A percentile compares a stretch with the other conserved stretches of the same genome.
These are phyloP conservation scores for Marisa cornuarietis DNA, from an alignment of 1,140 invertebrate species.

Conservation along the genomic window DNA sequence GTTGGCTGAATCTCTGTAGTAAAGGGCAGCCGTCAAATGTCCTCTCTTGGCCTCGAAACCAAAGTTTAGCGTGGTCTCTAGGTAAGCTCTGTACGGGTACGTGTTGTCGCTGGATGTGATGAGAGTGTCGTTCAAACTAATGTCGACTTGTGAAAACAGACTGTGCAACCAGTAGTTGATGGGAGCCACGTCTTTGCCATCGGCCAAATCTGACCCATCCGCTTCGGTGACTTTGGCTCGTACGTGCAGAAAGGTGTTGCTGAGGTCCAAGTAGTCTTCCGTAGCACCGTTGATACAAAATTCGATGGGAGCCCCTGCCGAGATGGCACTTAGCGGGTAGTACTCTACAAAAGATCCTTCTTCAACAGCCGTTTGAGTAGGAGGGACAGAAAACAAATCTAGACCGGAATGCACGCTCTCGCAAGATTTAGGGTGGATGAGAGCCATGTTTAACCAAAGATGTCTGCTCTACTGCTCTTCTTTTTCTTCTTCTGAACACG, in stretches of 20 bases:
- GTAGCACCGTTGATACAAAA: too few species aligned
- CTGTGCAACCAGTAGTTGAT: conserved; percentile 10
- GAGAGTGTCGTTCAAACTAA: conserved; percentile 9
- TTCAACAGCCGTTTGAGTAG: background rate
- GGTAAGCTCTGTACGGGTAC: conserved; percentile 4
- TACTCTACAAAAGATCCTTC: background rate
- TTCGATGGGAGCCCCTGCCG: background rate
- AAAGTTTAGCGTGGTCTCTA: background rate
- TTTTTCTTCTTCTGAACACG: conserved; percentile 1
- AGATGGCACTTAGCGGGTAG: background rate
- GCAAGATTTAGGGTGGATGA: conserved; percentile 9
- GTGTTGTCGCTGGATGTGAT: background rate
- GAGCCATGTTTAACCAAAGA: conserved; percentile 10
- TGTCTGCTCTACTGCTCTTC: background rate
- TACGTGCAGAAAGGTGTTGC: conserved; percentile 8
- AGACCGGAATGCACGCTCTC: background rate
- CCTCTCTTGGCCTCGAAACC: background rate
- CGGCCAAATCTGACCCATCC: background rate
- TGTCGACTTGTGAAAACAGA: conserved; percentile 13
- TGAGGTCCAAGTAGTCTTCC: conserved; percentile 1
- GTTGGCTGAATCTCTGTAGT: background rate
- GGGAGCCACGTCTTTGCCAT: background rate
- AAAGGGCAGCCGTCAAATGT: background rate
- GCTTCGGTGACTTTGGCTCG: background rate
- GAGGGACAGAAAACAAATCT: background rate